phyloP scores from a whole-genome alignment of 2,113 vertebrate genomes.

The Chunga burmeisteri region DNA sequence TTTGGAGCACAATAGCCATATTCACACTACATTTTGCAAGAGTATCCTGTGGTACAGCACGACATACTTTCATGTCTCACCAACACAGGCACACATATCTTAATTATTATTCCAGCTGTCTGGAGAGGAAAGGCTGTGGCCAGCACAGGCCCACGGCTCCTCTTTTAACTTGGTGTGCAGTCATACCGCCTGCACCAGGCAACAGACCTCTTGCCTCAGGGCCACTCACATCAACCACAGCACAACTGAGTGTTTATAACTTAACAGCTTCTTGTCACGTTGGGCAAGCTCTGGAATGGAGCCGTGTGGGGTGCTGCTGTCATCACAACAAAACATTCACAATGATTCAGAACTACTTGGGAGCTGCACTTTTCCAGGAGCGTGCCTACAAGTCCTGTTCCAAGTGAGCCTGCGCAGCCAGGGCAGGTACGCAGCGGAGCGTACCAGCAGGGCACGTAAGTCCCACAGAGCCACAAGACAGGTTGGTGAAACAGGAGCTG shows the following conservation, averaged over 20 bases:
- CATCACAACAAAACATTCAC: background rate
- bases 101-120: background rate
- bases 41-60: background rate
- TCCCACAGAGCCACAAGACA: background rate
- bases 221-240: background rate
- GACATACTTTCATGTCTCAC: background rate
- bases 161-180: background rate
- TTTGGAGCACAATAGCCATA: background rate
- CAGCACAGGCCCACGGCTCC: background rate
- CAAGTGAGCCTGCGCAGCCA: background rate
- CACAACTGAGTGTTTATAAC: background rate
- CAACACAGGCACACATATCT: background rate
- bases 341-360: background rate
- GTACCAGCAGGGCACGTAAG: background rate
- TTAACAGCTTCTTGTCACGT: background rate
- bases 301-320: background rate
- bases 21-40: background rate
- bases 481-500: background rate
- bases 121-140: background rate
- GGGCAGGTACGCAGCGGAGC: background rate
- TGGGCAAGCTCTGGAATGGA: background rate
- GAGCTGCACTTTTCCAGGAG: background rate
- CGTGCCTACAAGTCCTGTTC: background rate
- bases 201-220: background rate
- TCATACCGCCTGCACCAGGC: background rate